Evolutionary conservation across 1,140 invertebrate species (phyloP).

Genomic region (Drosophila grimshawi): DNA sequence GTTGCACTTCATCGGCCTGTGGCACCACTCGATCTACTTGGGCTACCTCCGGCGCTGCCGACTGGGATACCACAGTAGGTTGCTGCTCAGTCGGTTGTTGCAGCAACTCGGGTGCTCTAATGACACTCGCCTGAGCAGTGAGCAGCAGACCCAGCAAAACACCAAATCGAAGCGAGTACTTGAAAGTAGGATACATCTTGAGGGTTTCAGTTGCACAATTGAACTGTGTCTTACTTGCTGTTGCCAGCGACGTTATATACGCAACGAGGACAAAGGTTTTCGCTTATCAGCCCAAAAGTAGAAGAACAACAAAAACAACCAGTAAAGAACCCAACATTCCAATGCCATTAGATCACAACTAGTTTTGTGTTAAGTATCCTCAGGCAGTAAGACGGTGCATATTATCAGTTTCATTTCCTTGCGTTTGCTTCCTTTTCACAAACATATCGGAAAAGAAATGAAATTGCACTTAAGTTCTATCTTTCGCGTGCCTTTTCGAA

Average conservation of each 20-base stretch:
- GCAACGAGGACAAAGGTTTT: slow-evolving; percentile 13
- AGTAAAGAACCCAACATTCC: slow-evolving; percentile 24
- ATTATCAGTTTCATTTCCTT: slow-evolving; percentile 19
- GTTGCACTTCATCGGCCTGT: slow-evolving; percentile 10
- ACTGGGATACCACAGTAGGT: background rate
- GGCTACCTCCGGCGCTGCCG: no score
- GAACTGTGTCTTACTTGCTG: slow-evolving; percentile 49
- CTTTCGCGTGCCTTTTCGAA: slow-evolving; percentile 44
- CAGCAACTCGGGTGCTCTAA: background rate
- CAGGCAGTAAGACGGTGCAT: slow-evolving; percentile 16
- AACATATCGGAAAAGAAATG: slow-evolving; percentile 62
- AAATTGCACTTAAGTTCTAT: slow-evolving; percentile 77
- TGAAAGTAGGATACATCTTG: slow-evolving; percentile 51
- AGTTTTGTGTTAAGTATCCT: slow-evolving; percentile 22
- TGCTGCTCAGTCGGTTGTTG: background rate
- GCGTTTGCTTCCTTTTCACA: slow-evolving; percentile 4
- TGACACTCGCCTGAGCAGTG: slow-evolving; percentile 10
- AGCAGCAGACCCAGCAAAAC: slow-evolving; percentile 30
- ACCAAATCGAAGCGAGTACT: slow-evolving; percentile 48
- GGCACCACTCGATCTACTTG: background rate
- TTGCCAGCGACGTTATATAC: slow-evolving; percentile 53
- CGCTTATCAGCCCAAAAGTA: slow-evolving; percentile 1
- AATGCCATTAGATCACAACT: slow-evolving; percentile 41
- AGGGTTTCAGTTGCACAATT: slow-evolving; percentile 50
- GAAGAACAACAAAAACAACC: background rate